Evolutionary conservation across 2,888 invertebrate species (phyloP).

Genomic region (Spodoptera littoralis): DNA sequence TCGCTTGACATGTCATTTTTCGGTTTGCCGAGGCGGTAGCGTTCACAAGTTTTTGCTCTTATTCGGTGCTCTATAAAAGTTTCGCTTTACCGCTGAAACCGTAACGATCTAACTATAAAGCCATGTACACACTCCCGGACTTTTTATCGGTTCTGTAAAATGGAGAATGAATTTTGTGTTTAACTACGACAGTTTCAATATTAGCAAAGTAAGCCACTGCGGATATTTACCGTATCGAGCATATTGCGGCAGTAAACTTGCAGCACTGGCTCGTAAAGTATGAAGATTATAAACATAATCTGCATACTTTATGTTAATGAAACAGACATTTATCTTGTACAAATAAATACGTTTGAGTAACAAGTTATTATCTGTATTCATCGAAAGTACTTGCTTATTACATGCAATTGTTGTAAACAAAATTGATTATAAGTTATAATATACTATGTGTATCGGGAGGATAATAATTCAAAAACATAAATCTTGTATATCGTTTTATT

Average conservation of each 20-base stretch:
- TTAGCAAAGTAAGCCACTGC: slow-evolving; percentile 1
- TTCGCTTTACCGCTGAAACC: slow-evolving; percentile 50
- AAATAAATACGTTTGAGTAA: slow-evolving; percentile 30
- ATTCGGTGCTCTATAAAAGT: slow-evolving; percentile 60
- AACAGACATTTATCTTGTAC: slow-evolving; percentile 8
- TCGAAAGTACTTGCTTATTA: too few species aligned
- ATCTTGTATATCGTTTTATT: too few species aligned
- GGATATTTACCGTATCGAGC: slow-evolving; percentile 3
- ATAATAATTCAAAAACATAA: too few species aligned
- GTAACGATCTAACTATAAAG: slow-evolving; percentile 50
- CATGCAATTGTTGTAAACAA: too few species aligned
- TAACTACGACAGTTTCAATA: neutral
- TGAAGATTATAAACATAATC: slow-evolving; percentile 20
- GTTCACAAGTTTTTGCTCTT: slow-evolving; percentile 57
- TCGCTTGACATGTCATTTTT: slow-evolving; percentile 61
- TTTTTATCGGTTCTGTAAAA: slow-evolving; percentile 12
- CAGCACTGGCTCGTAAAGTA: slow-evolving; percentile 9
- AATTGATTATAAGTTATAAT: too few species aligned
- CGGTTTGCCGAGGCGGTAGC: slow-evolving; percentile 47
- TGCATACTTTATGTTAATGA: slow-evolving; percentile 26
- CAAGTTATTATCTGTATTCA: slow-evolving; percentile 8
- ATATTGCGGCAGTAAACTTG: slow-evolving; percentile 10
- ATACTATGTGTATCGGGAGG: too few species aligned
- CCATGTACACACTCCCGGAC: slow-evolving; percentile 23
- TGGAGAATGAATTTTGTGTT: slow-evolving; percentile 6